Percentiles rank a stretch among this genome's conserved stretches.
These are phyloP conservation scores for Fistularia commersonii DNA, from an alignment of 2,797 vertebrate genomes.

Conservation along the genomic window DNA sequence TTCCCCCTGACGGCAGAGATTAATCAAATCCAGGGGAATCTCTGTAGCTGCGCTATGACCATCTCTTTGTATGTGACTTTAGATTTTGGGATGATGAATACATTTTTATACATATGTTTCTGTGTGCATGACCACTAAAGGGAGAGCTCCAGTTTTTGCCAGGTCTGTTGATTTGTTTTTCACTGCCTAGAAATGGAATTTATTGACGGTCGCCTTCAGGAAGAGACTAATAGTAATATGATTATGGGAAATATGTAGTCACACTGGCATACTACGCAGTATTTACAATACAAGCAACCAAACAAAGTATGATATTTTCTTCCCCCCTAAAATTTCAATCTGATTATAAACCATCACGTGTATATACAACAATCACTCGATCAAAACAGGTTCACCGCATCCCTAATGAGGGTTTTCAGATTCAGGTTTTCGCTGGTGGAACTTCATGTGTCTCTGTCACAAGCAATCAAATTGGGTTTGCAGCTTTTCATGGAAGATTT, in stretches of 20 bases:
- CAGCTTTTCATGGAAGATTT: conserved; percentile 61
- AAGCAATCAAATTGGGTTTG: conserved; percentile 65
- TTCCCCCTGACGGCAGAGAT: conserved; percentile 69
- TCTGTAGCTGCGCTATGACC: conserved; percentile 43
- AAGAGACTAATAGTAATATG: conserved; percentile 40
- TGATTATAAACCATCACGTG: conserved; percentile 60
- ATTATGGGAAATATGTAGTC: conserved; percentile 59
- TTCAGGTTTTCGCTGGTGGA: conserved; percentile 57
- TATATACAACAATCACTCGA: conserved; percentile 63
- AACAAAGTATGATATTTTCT: conserved; percentile 40
- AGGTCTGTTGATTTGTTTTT: conserved; percentile 56
- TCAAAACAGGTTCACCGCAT: conserved; percentile 63
- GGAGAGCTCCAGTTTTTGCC: conserved; percentile 35
- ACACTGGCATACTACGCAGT: conserved; percentile 37
- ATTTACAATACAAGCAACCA: conserved; percentile 57
- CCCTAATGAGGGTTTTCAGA: conserved; percentile 64
- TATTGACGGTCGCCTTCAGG: conserved; percentile 53
- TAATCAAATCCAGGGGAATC: conserved; percentile 75
- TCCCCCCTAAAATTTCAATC: conserved; percentile 44
- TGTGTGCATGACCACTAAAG: conserved; percentile 23
- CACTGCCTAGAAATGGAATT: conserved; percentile 41
- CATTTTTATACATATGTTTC: conserved; percentile 38
- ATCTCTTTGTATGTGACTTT: conserved; percentile 26
- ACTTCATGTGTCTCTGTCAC: conserved; percentile 59
- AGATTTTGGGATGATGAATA: conserved; percentile 24